A percentile compares a stretch with the other conserved stretches of the same genome.
phyloP scores from a whole-genome alignment of 92 coral and sea anemone species.

The Isaurus tuberculatus region DNA sequence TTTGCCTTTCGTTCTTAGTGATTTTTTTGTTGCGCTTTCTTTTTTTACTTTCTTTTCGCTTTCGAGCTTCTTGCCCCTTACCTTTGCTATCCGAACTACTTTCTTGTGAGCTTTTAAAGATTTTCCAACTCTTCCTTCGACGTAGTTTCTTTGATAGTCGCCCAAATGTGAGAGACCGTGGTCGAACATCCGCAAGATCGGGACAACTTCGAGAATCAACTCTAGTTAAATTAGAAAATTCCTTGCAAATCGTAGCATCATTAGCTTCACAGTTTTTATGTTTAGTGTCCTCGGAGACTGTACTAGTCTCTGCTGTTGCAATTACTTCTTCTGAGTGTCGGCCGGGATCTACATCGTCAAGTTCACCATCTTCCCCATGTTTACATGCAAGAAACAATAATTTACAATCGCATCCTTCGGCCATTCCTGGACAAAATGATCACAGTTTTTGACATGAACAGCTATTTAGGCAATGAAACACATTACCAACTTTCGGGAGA shows the following conservation, averaged over 20 bases:
- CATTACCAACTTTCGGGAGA: neutral
- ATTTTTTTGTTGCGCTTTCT: slow-evolving; percentile 1
- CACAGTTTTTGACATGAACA: neutral
- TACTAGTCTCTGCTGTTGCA: neutral
- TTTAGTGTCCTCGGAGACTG: neutral
- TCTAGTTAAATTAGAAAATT: slow-evolving; percentile 29
- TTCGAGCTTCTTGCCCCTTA: slow-evolving; percentile 15
- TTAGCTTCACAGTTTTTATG: slow-evolving; percentile 4
- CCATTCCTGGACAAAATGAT: slow-evolving; percentile 15
- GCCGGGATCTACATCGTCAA: neutral
- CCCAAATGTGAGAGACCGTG: slow-evolving; percentile 50
- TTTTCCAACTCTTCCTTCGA: slow-evolving; percentile 49
- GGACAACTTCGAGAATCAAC: slow-evolving; percentile 55
- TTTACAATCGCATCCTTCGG: slow-evolving; percentile 43
- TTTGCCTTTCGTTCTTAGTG: slow-evolving; percentile 35
- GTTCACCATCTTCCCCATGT: neutral
- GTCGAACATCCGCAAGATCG: slow-evolving; percentile 56
- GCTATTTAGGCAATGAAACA: neutral
- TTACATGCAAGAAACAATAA: neutral
- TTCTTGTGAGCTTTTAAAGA: slow-evolving; percentile 36
- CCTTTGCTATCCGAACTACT: slow-evolving; percentile 28
- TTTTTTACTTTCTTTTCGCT: slow-evolving; percentile 29
- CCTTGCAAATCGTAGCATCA: neutral
- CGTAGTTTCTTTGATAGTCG: slow-evolving; percentile 51
- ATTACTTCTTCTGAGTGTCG: neutral